Conservation (phyloP, 2,113 vertebrate genomes). For the Alexandromys fortis region DNA sequence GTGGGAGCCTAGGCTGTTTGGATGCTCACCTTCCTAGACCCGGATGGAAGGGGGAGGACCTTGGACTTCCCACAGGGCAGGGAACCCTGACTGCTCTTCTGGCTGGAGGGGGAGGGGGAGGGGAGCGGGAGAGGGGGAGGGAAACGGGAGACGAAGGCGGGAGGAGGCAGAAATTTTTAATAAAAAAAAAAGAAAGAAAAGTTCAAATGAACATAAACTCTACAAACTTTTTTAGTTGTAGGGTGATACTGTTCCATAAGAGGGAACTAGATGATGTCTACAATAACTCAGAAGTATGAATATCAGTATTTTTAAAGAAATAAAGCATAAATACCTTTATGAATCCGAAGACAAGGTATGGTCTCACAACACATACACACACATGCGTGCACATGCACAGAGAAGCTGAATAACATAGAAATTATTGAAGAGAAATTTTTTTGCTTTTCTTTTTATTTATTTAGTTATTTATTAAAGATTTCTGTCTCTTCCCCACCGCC, state of each 20-base stretch:
- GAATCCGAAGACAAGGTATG: not conserved
- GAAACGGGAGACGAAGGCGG: too few species aligned
- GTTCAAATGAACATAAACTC: not conserved
- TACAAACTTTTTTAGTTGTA: not conserved
- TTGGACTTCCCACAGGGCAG: too few species aligned
- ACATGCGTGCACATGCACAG: accelerated
- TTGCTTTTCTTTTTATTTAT: too few species aligned
- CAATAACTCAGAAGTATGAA: not conserved
- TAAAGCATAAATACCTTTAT: not conserved
- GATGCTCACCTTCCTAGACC: too few species aligned
- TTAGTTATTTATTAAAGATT: too few species aligned
- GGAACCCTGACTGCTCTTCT: too few species aligned
- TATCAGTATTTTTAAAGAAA: not conserved
- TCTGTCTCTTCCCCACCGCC: too few species aligned
- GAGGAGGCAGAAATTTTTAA: too few species aligned
- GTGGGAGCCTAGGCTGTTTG: too few species aligned
- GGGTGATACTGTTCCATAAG: not conserved
- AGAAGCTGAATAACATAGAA: not conserved
- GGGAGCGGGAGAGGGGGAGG: too few species aligned
- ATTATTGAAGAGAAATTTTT: not conserved
- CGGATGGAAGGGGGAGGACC: too few species aligned
- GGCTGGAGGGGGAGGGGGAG: too few species aligned
- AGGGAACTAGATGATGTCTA: not conserved
- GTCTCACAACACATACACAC: not conserved
- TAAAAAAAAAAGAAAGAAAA: not conserved